phyloP scores from a whole-genome alignment of 1,140 invertebrate genomes.

The Thalassaphorura encarpata region DNA sequence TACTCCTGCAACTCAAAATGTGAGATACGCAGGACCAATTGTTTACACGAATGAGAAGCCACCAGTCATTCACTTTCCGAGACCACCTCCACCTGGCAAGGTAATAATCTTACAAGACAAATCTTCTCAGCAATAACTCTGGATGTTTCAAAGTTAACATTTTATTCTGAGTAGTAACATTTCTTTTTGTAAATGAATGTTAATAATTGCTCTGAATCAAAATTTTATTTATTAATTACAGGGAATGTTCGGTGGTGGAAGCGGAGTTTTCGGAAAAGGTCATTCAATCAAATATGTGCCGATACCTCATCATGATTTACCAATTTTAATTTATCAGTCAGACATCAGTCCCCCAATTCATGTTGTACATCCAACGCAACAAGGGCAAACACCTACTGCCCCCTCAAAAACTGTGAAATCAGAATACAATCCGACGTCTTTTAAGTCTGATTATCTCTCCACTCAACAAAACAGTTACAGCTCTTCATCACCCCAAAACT shows the following conservation, averaged over 20 bases:
- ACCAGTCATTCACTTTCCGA: constrained; percentile 41
- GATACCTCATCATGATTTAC: constrained; percentile 40
- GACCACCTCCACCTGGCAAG: constrained; percentile 32
- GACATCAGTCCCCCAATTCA: constrained; percentile 37
- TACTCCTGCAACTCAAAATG: constrained; percentile 26
- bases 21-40: constrained; percentile 40
- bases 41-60: constrained; percentile 41
- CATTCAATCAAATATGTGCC: constrained; percentile 39
- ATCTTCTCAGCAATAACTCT: background rate
- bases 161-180: background rate
- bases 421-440: background rate
- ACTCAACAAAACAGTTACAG: too few relatives aligned
- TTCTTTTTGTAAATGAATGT: background rate
- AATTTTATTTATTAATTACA: constrained; percentile 9
- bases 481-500: too few relatives aligned
- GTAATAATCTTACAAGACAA: background rate
- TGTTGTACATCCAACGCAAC: constrained; percentile 35
- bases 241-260: constrained; percentile 11
- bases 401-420: background rate
- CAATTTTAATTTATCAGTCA: constrained; percentile 33
- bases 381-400: background rate
- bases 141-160: too few relatives aligned
- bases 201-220: constrained; percentile 1
- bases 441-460: too few relatives aligned
- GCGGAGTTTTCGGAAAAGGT: constrained; percentile 9